Conservation (phyloP, 30 jellyfish, hydroid and myxozoan genomes). For the Clytia hemisphaerica region DNA sequence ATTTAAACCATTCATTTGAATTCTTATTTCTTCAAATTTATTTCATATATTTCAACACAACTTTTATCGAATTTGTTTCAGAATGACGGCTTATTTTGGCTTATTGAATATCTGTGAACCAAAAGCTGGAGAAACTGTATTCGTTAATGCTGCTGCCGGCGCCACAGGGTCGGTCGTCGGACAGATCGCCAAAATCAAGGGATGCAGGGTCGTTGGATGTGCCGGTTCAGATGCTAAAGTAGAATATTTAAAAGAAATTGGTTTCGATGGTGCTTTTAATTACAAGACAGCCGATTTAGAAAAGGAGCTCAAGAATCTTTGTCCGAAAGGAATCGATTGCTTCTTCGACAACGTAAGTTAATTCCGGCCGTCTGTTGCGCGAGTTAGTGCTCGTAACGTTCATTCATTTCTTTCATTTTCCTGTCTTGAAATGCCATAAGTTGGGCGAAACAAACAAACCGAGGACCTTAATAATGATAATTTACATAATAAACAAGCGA, state of each 20-base stretch:
- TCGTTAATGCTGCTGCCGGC: conserved; percentile 90
- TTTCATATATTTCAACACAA: neutral
- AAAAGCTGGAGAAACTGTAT: conserved; percentile 62
- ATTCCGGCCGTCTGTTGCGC: too few species aligned
- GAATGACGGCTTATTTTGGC: conserved; percentile 91
- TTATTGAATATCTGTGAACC: conserved; percentile 65
- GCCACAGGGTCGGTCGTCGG: conserved; percentile 91
- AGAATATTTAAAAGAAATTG: conserved; percentile 60
- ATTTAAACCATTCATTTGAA: too few species aligned
- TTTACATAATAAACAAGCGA: too few species aligned
- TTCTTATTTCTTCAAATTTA: too few species aligned
- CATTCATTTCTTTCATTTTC: neutral
- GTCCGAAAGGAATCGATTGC: conserved; percentile 93
- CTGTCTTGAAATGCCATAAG: too few species aligned
- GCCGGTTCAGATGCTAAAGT: conserved; percentile 83
- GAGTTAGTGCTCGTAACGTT: neutral
- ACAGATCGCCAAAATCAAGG: conserved; percentile 75
- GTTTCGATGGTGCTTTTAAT: conserved; percentile 75
- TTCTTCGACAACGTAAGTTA: conserved; percentile 80
- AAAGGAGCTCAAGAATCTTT: conserved; percentile 39
- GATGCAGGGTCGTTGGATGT: conserved; percentile 78
- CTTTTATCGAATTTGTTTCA: conserved; percentile 1
- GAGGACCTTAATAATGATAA: too few species aligned
- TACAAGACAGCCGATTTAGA: conserved; percentile 52
- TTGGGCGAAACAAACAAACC: too few species aligned